Evolutionary conservation across 2,888 invertebrate species (phyloP), one percentile per base, ranked within the genome.

Genomic region (Eurytoma adleriae): DNA sequence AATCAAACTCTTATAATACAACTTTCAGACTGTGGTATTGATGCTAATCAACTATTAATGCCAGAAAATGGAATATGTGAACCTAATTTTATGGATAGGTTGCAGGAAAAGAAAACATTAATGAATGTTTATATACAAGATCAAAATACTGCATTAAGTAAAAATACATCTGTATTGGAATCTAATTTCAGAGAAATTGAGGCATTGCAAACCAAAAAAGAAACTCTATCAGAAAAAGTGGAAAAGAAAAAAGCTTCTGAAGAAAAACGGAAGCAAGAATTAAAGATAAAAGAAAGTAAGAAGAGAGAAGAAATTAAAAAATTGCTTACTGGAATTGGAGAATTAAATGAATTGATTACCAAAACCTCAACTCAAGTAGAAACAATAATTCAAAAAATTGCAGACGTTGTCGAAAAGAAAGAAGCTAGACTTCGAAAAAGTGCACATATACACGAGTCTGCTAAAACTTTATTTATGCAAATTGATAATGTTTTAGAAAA

Each of bases 1-100:
- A 90, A 90, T 72, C 86, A 87, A 66, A 85, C 88, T 40, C 85
- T 90, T 68, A 84, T 88, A 48, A 82, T 87, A 84, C 83, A 85
- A 78, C 67, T 86, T 14, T 83, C 79, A 20, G 83, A 84, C 40
- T 68, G 81, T 18, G 84, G 72, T 4, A 66, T 84, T 1, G 81
- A 87, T 83, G 50, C 86, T 16, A 83, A 87, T 59, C 84, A 87
- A 27, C 80, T 89, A 3, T 85, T 85, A 64, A 84, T 89, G 75
- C 90, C 89, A 10, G 88, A 89, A 61, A 85, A 80, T 20, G 85
- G 85, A 70, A 78, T 87, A 20, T 74, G 84, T 7, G 74, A 84
- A 71, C 59, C 84, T 3, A 77, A 86, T 59, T 72, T 84, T 16
- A 79, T 83, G 10, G 61, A 74, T 1, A 85, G 84, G 66, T 76